Base-by-base conservation (phyloP, 2,797 vertebrate species). In the Zalophus californianus region DNA sequence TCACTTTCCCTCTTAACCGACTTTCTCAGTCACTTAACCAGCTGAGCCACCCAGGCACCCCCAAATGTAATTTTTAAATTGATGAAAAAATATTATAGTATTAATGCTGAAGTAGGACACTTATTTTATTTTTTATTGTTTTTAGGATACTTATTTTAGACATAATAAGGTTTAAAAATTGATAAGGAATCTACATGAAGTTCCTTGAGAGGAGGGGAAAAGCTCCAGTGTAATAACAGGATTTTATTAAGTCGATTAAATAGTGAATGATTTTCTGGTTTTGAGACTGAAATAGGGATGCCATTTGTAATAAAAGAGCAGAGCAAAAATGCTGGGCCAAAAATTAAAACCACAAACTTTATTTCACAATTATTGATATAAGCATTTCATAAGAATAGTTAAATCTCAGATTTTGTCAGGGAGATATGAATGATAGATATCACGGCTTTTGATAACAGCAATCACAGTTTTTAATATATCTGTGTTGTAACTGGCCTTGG, bases 101-200 rank as follows among this genome's bases (percentile, higher is more conserved):
- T 60, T 58, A 66, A 58, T 75, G 21, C 21, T 52, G 78, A 96
- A 60, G 62, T 80, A 29, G 38, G 16, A 58, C 66, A 58, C 2
- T 91, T 73, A 41, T 79, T 88, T 94, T 91, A 60, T 60, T 60
- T 60, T 66, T 66, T n/a, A n/a, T n/a, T 66, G 32, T n/a, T 66
- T 66, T 66, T n/a, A 66, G 16, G 64, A 68, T 68, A 68, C 29
- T 68, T n/a, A 35, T 35, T 68, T 68, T 68, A 79, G 11, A n/a
- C 38, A 23, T 60, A 73, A 35, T 27, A 60, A 83, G 27, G 1
- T n/a, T 80, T 68, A 64, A 73, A 91, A 94, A 90, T 75, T 64
- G n/a, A 13, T 64, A 18, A 68, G 41, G 64, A 66, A 62, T 44
- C 72, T 75, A 58, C 20, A 14, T 32, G 14, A 58, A 92, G 10